Conservation (phyloP, 1,140 invertebrate species). For the Pseudomyrmex dendroicus region DNA sequence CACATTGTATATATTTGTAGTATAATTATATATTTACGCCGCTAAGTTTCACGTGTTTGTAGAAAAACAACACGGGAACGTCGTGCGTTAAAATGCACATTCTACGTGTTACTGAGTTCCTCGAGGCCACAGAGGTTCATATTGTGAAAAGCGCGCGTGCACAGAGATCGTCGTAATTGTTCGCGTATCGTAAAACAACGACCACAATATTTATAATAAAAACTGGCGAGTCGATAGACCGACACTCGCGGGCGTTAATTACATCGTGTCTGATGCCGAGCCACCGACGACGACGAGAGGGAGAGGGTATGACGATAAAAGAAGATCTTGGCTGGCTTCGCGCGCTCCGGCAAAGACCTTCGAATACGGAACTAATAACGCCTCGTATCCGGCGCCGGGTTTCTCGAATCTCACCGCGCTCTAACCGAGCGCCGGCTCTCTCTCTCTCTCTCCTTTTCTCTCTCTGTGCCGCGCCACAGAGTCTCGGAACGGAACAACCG, state of each 20-base stretch:
- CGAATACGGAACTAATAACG: constrained; percentile 64
- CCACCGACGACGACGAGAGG: constrained; percentile 11
- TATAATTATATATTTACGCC: neutral
- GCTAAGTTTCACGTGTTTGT: too few species aligned
- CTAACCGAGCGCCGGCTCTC: neutral
- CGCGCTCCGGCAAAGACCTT: constrained; percentile 53
- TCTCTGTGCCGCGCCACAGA: constrained; percentile 38
- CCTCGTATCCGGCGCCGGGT: constrained; percentile 54
- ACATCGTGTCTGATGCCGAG: constrained; percentile 41
- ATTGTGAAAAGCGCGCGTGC: too few species aligned
- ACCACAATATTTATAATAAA: constrained; percentile 12
- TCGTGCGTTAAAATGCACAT: neutral
- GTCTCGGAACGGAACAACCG: constrained; percentile 33
- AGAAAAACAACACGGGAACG: neutral
- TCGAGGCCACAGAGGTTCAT: constrained; percentile 15
- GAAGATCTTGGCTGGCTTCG: constrained; percentile 57
- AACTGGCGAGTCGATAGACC: constrained; percentile 49
- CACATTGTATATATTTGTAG: too few species aligned
- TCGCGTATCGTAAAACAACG: neutral
- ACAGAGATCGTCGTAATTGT: constrained; percentile 3
- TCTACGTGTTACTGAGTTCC: constrained; percentile 14
- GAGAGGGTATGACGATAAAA: constrained; percentile 25
- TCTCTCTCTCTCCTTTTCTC: too few species aligned
- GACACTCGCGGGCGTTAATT: constrained; percentile 48
- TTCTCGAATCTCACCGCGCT: constrained; percentile 23